Evolutionary conservation across 2,888 invertebrate species (phyloP), one percentile per base, ranked within the genome.

Genomic region (Synergus umbraculus): DNA sequence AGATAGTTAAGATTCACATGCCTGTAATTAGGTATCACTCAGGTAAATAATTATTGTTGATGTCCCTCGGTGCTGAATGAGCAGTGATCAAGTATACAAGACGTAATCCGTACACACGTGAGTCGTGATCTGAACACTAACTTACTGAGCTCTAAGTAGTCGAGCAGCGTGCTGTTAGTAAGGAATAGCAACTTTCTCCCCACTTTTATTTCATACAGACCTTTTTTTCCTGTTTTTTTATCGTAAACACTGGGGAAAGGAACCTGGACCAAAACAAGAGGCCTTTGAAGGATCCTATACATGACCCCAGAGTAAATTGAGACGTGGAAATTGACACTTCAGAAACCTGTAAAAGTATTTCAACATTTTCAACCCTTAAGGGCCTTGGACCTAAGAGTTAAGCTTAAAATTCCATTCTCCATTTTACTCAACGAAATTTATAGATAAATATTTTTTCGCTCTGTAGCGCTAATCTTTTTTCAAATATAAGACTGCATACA

Each of bases 91-190:
- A 54, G 2, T 18, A 54, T 7, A n/a, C 8, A 54, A 15, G 8
- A n/a, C 15, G 54, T n/a, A 54, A 54, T 80, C 78, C 15, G 80
- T 73, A 73, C 81, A 65, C 79, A 64, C 78, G 49, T 85, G 78
- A 83, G 79, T 86, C 80, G 79, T 73, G 85, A 85, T 86, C 84
- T 83, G 83, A 84, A 83, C 86, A 80, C 80, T 79, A 86, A 87
- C 83, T 86, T 85, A 89, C 89, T 88, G 88, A 87, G 89, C 88
- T 86, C 85, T 78, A 79, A 85, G 84, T 83, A 83, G 81, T 81
- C 83, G 78, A 86, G 60, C 83, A 78, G 83, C 73, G 84, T 87
- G 82, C 83, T 82, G 82, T 86, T 84, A 37, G 84, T 76, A 86
- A 83, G 79, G 43, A 79, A 78, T 66, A 82, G 82, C 79, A 60